These are phyloP conservation scores for Drosophila bifasciata DNA, from an alignment of 1,140 invertebrate species.

Conservation along the genomic window DNA sequence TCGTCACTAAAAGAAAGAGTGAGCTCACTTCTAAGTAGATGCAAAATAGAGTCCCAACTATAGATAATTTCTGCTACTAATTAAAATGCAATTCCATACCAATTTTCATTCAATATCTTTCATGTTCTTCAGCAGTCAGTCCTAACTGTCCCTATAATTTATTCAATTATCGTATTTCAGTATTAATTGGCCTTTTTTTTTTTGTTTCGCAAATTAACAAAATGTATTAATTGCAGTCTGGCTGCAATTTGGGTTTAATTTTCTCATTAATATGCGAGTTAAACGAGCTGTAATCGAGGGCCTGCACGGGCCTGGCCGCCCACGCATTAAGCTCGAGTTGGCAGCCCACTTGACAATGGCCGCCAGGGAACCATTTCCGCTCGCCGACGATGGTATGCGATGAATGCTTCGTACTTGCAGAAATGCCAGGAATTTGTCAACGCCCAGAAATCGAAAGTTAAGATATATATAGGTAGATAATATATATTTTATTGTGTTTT, in stretches of 20 bases:
- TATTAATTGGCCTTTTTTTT: conserved; percentile 2
- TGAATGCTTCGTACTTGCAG: conserved; percentile 42
- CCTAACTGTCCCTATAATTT: neutral
- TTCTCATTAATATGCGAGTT: conserved; percentile 37
- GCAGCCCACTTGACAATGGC: conserved; percentile 26
- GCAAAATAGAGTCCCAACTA: no score
- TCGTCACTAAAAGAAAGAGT: no score
- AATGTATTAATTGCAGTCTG: conserved; percentile 35
- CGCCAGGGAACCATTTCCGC: conserved; percentile 20
- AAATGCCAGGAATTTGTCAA: conserved; percentile 74
- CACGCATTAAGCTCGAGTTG: neutral
- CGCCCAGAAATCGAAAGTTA: conserved; percentile 69
- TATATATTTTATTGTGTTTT: conserved; percentile 39
- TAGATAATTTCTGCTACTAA: no score
- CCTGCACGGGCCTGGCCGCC: neutral
- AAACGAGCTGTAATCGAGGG: conserved; percentile 30
- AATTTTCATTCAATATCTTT: no score
- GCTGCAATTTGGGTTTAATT: conserved; percentile 40
- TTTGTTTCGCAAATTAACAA: conserved; percentile 15
- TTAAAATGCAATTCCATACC: no score
- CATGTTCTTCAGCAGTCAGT: no score
- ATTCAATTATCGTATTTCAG: conserved; percentile 9
- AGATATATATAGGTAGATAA: conserved; percentile 25
- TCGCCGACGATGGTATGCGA: conserved; percentile 25
- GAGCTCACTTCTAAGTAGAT: no score